Evolutionary conservation across 1,140 invertebrate species (phyloP).

Genomic region (Papilio dardanus): DNA sequence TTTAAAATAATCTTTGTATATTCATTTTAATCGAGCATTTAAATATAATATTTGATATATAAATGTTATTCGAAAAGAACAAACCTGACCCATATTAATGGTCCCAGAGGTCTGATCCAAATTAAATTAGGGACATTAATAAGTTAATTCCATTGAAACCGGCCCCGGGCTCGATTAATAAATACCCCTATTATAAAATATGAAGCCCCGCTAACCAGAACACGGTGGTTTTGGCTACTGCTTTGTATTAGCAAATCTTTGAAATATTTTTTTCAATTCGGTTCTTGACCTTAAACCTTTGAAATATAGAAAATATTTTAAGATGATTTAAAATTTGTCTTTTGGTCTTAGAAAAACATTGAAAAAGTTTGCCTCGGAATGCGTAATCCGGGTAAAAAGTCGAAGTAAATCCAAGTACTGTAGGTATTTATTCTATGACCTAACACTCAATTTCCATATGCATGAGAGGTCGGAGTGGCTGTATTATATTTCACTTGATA

Average conservation of each 20-base stretch:
- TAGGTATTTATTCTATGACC: constrained; percentile 62
- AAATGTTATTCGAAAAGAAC: constrained; percentile 3
- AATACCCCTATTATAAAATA: constrained; percentile 23
- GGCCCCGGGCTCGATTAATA: constrained; percentile 12
- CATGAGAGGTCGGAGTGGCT: constrained; percentile 60
- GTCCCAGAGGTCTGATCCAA: constrained; percentile 36
- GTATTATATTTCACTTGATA: constrained; percentile 43
- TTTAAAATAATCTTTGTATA: too few relatives aligned
- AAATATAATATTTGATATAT: background rate
- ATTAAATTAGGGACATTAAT: constrained; percentile 38
- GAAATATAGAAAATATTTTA: too few relatives aligned
- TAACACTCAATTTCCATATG: constrained; percentile 78
- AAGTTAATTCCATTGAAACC: constrained; percentile 37
- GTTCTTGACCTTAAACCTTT: background rate
- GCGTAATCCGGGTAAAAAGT: background rate
- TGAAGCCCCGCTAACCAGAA: background rate
- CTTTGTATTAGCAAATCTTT: background rate
- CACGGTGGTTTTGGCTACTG: background rate
- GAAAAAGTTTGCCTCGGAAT: background rate
- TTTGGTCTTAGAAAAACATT: background rate
- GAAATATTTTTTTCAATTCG: background rate
- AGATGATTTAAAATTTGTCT: too few relatives aligned
- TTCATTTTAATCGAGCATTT: too few relatives aligned
- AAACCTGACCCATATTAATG: constrained; percentile 36
- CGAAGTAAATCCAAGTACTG: background rate